Evolutionary conservation across 2,797 vertebrate species (phyloP).

Genomic region (Helarctos malayanus): DNA sequence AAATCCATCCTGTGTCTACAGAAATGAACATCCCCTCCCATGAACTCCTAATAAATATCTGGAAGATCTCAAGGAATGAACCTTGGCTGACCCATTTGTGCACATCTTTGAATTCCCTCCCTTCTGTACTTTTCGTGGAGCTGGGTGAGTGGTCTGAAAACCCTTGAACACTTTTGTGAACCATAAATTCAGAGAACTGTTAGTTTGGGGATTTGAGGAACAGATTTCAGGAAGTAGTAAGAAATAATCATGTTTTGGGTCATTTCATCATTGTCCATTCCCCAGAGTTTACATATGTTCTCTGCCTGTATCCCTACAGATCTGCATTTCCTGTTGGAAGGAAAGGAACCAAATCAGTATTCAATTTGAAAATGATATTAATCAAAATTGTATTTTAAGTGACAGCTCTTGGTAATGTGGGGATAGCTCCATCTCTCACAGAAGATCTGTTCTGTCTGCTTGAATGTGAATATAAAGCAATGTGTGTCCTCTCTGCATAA

Average conservation of each 20-base stretch:
- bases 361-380: constrained; percentile 84
- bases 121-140: constrained; percentile 85
- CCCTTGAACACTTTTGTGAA: constrained; percentile 83
- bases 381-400: constrained; percentile 86
- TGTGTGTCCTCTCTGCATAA: constrained; percentile 69
- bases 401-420: constrained; percentile 76
- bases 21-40: constrained; percentile 79
- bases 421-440: constrained; percentile 65
- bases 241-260: constrained; percentile 86
- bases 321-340: constrained; percentile 85
- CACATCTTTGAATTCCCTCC: constrained; percentile 87
- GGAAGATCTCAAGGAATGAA: constrained; percentile 88
- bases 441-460: constrained; percentile 74
- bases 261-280: constrained; percentile 86
- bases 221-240: constrained; percentile 88
- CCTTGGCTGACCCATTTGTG: constrained; percentile 88
- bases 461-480: constrained; percentile 75
- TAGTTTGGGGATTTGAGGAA: constrained; percentile 85
- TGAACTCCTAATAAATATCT: constrained; percentile 86
- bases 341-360: constrained; percentile 77
- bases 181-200: constrained; percentile 85
- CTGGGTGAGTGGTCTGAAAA: constrained; percentile 85
- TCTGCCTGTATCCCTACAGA: constrained; percentile 78
- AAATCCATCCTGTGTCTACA: constrained; percentile 76
- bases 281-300: constrained; percentile 83